Percentiles rank a stretch among this genome's conserved stretches.
Evolutionary conservation across 2,888 invertebrate genomes (phyloP).

Genomic region (Tetropium fuscum): DNA sequence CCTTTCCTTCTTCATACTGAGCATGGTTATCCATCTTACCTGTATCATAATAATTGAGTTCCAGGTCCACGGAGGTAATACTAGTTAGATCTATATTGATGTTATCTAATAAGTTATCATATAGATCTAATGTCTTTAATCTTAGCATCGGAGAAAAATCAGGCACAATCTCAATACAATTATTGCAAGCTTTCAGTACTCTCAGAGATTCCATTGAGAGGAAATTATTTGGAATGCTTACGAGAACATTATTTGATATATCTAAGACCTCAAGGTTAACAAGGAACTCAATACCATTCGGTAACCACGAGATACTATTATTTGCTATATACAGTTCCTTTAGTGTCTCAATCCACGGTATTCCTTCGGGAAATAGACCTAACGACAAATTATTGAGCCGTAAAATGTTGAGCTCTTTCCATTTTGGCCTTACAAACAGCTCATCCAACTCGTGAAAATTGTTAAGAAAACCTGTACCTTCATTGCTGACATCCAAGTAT

Average conservation of each 20-base stretch:
- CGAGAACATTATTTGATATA: slow-evolving; percentile 45
- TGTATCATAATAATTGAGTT: slow-evolving; percentile 43
- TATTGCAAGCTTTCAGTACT: slow-evolving; percentile 39
- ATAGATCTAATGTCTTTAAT: slow-evolving; percentile 49
- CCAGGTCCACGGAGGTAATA: slow-evolving; percentile 42
- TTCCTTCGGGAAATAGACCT: slow-evolving; percentile 47
- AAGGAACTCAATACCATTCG: slow-evolving; percentile 46
- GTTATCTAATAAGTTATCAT: slow-evolving; percentile 42
- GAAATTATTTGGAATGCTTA: slow-evolving; percentile 41
- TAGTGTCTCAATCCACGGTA: slow-evolving; percentile 46
- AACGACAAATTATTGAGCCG: slow-evolving; percentile 42
- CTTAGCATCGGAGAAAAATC: slow-evolving; percentile 36
- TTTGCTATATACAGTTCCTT: slow-evolving; percentile 44
- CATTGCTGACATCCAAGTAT: slow-evolving; percentile 51
- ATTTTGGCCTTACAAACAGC: slow-evolving; percentile 46
- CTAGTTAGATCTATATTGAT: slow-evolving; percentile 23
- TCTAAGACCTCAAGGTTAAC: slow-evolving; percentile 48
- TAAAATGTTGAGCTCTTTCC: slow-evolving; percentile 44
- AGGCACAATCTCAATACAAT: slow-evolving; percentile 41
- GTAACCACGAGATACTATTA: slow-evolving; percentile 49
- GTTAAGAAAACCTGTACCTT: slow-evolving; percentile 31
- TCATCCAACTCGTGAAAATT: slow-evolving; percentile 43
- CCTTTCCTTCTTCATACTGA: slow-evolving; percentile 36
- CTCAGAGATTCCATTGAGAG: slow-evolving; percentile 34
- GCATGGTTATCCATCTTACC: slow-evolving; percentile 23